phyloP scores from a whole-genome alignment of 1,140 invertebrate species.

The Ips typographus region DNA sequence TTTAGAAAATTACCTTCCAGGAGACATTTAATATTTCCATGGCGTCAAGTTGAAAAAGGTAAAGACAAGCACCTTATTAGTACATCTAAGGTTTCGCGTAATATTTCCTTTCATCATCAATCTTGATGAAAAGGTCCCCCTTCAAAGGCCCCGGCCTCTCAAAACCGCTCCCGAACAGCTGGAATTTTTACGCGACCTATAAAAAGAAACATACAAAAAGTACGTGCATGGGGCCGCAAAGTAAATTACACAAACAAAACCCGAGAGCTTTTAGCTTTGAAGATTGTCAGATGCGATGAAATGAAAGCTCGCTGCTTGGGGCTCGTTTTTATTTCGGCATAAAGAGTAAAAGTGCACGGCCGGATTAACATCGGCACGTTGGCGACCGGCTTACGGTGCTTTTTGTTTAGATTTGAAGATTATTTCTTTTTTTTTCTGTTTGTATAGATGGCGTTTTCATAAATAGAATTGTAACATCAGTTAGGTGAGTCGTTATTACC shows the following conservation, averaged over 20 bases:
- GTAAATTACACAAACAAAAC: conserved; percentile 34
- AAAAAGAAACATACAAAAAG: conserved; percentile 26
- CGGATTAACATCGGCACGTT: conserved; percentile 30
- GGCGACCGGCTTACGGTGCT: background rate
- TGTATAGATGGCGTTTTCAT: too few species aligned
- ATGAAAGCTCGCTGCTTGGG: conserved; percentile 24
- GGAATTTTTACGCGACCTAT: conserved; percentile 28
- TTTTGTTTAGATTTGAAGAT: background rate
- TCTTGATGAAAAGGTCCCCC: background rate
- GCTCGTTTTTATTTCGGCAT: conserved; percentile 19
- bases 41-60: too few species aligned
- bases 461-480: too few species aligned
- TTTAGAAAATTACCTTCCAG: too few species aligned
- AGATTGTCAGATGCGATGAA: conserved; percentile 32
- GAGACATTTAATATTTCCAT: too few species aligned
- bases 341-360: conserved; percentile 21
- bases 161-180: conserved; percentile 24
- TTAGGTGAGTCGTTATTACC: too few species aligned
- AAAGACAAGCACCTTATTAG: too few species aligned
- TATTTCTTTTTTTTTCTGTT: too few species aligned
- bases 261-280: conserved; percentile 34
- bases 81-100: background rate
- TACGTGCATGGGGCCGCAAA: conserved; percentile 23
- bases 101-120: conserved; percentile 8
- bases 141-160: conserved; percentile 9